Evolutionary conservation across 1,140 invertebrate genomes (phyloP).

Genomic region (Diploscapter pachys): DNA sequence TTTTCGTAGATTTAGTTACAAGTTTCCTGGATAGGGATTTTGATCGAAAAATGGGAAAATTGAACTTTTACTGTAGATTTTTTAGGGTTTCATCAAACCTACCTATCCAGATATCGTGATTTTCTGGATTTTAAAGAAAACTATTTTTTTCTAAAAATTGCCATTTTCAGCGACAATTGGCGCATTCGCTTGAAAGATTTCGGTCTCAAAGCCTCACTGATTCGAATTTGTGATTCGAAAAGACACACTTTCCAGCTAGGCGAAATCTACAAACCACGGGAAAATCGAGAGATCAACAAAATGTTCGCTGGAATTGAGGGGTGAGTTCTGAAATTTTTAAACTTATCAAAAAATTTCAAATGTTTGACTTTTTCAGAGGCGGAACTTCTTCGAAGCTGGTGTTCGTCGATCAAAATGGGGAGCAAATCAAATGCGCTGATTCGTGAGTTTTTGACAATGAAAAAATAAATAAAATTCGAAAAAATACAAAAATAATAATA

Average conservation of each 20-base stretch:
- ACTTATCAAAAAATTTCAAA: too few relatives aligned
- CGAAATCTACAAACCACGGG: slow-evolving; percentile 11
- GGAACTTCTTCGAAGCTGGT: slow-evolving; percentile 60
- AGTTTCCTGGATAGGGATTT: too few relatives aligned
- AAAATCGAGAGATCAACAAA: neutral
- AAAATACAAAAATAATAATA: too few relatives aligned
- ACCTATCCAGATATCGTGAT: too few relatives aligned
- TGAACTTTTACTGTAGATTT: too few relatives aligned
- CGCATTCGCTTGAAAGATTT: neutral
- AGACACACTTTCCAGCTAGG: slow-evolving; percentile 26
- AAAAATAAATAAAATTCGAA: too few relatives aligned
- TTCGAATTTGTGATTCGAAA: neutral
- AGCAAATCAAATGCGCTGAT: too few relatives aligned
- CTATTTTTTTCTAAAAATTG: neutral
- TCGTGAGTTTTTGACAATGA: too few relatives aligned
- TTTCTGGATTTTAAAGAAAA: too few relatives aligned
- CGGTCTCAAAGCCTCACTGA: neutral
- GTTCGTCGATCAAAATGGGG: slow-evolving; percentile 57
- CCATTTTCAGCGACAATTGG: neutral
- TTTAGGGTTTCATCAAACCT: too few relatives aligned
- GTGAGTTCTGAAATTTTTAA: neutral
- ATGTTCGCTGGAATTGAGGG: slow-evolving; percentile 43
- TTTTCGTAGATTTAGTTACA: too few relatives aligned
- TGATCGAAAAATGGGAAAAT: too few relatives aligned
- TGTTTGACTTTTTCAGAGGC: slow-evolving; percentile 52